A percentile compares a stretch with the other conserved stretches of the same genome.
Evolutionary conservation across 2,113 vertebrate genomes (phyloP).

Genomic region (Ptychochromis oligacanthus): DNA sequence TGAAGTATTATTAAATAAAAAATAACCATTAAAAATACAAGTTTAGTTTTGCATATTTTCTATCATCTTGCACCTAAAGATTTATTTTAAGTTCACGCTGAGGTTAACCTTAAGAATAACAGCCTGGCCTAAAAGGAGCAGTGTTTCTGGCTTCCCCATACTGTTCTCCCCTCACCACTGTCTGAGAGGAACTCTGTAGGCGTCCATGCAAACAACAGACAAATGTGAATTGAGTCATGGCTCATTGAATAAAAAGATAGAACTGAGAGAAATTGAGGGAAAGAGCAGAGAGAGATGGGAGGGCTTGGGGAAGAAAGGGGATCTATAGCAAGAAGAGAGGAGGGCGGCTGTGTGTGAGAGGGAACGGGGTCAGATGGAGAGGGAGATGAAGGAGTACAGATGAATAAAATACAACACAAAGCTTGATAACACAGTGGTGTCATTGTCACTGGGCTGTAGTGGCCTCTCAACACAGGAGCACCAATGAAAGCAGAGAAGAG

Average conservation of each 20-base stretch:
- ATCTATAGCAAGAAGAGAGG: conserved; percentile 3
- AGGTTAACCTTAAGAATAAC: neutral
- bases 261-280: neutral
- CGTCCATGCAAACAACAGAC: conserved; percentile 61
- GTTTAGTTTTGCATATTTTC: neutral
- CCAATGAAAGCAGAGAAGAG: conserved; percentile 10
- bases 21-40: neutral
- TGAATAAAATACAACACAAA: conserved; percentile 27
- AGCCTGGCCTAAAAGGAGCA: neutral
- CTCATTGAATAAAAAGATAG: conserved; percentile 67
- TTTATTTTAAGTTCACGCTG: neutral
- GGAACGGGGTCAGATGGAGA: conserved; percentile 1
- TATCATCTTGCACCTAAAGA: neutral
- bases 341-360: conserved; percentile 9
- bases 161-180: conserved; percentile 10
- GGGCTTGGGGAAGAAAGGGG: neutral
- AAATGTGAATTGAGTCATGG: conserved; percentile 73
- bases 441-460: conserved; percentile 29
- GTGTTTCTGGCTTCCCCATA: neutral
- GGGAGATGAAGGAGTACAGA: conserved; percentile 7
- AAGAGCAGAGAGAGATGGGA: neutral
- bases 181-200: conserved; percentile 60
- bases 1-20: neutral
- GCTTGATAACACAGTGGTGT: conserved; percentile 36
- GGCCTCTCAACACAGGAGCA: conserved; percentile 40